phyloP scores from a whole-genome alignment of 2,888 invertebrate species.

The Morpho achilles region DNA sequence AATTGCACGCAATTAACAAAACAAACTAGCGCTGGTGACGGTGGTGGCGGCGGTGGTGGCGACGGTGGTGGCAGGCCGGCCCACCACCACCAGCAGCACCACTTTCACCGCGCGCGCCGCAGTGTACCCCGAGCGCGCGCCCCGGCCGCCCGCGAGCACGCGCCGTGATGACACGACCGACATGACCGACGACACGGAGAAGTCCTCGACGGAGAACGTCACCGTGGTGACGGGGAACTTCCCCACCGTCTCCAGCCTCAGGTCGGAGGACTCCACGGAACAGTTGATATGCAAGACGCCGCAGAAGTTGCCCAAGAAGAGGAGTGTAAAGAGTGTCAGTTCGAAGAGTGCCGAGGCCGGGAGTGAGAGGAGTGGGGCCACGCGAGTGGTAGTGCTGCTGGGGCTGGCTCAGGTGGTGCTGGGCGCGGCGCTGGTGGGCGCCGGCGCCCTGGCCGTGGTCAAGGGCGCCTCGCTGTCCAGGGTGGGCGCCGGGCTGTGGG shows the following conservation, averaged over 20 bases:
- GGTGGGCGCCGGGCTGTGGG: constrained; percentile 84
- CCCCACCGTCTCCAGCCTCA: constrained; percentile 68
- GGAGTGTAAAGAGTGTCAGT: constrained; percentile 58
- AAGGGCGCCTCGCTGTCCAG: constrained; percentile 79
- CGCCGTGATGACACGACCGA: constrained; percentile 22
- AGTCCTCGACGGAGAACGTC: constrained; percentile 38
- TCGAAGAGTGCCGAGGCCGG: constrained; percentile 65
- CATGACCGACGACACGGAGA: constrained; percentile 40
- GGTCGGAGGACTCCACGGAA: constrained; percentile 77
- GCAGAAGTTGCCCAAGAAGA: constrained; percentile 47
- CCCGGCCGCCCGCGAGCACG: constrained; percentile 27
- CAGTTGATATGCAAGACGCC: constrained; percentile 79
- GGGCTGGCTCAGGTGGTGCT: constrained; percentile 81
- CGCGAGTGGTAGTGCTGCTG: constrained; percentile 69
- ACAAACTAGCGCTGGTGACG: constrained; percentile 32
- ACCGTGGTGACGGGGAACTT: constrained; percentile 43
- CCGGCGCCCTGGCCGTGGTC: constrained; percentile 81
- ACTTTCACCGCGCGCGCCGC: constrained; percentile 37
- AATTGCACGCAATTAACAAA: constrained; percentile 27
- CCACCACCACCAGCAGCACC: constrained; percentile 22
- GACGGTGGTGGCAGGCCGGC: too few species aligned
- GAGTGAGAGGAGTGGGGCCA: constrained; percentile 43
- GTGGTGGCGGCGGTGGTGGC: too few species aligned
- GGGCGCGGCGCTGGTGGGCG: constrained; percentile 81
- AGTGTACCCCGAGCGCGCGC: constrained; percentile 25